Conservation (phyloP, 1,140 invertebrate genomes). For the Panagrolaimus sp. region DNA sequence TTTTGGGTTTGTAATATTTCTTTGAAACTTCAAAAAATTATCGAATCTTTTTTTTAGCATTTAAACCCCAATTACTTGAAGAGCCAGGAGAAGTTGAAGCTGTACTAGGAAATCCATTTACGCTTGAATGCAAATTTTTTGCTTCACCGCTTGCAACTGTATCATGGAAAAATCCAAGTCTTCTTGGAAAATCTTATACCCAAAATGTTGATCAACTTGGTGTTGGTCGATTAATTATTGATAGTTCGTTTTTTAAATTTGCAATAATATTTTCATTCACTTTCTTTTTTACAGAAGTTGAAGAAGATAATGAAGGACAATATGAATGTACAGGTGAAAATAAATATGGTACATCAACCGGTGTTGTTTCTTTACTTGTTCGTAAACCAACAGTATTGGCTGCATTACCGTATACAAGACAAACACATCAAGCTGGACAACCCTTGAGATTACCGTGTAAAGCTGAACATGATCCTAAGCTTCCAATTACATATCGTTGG, state of each 20-base stretch:
- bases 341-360: slow-evolving; percentile 51
- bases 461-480: slow-evolving; percentile 74
- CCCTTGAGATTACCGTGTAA: slow-evolving; percentile 86
- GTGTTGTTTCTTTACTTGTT: slow-evolving; percentile 42
- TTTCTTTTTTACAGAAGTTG: slow-evolving; percentile 78
- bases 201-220: slow-evolving; percentile 58
- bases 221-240: slow-evolving; percentile 71
- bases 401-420: slow-evolving; percentile 37
- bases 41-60: slow-evolving; percentile 62
- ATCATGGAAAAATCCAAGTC: slow-evolving; percentile 71
- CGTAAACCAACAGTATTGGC: slow-evolving; percentile 50
- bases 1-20: slow-evolving; percentile 64
- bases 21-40: too few species aligned
- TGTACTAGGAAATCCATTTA: slow-evolving; percentile 75
- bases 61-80: slow-evolving; percentile 81
- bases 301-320: slow-evolving; percentile 63
- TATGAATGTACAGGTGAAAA: slow-evolving; percentile 53
- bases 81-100: slow-evolving; percentile 70
- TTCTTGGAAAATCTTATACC: slow-evolving; percentile 37
- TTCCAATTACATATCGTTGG: slow-evolving; percentile 79
- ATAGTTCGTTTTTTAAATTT: slow-evolving; percentile 68
- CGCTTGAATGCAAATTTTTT: slow-evolving; percentile 81
- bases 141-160: slow-evolving; percentile 87
- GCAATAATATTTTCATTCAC: slow-evolving; percentile 65
- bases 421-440: slow-evolving; percentile 66